phyloP scores from a whole-genome alignment of 2,113 vertebrate species.

The Nyctereutes procyonoides region DNA sequence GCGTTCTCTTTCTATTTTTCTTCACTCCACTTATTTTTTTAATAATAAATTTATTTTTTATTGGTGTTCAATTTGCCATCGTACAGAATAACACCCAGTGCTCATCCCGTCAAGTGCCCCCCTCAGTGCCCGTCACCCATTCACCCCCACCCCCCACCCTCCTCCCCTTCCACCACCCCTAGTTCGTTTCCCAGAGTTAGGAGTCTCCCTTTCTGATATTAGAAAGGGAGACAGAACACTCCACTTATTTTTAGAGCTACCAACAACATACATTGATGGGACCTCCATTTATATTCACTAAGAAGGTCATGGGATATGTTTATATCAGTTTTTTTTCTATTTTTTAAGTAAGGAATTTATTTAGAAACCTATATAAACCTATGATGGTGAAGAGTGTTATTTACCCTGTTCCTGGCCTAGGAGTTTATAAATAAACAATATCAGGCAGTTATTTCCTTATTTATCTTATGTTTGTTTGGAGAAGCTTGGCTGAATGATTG shows the following conservation, averaged over 20 bases:
- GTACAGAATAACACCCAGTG: too few species aligned
- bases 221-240: too few species aligned
- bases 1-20: neutral
- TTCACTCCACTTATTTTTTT: neutral
- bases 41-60: too few species aligned
- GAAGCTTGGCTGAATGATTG: neutral
- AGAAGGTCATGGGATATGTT: neutral
- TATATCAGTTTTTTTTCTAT: neutral
- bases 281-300: neutral
- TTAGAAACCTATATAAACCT: neutral
- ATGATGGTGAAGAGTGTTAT: neutral
- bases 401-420: neutral
- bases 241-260: neutral
- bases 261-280: neutral
- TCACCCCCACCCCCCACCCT: too few species aligned
- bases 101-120: too few species aligned
- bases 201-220: too few species aligned
- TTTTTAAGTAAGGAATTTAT: conserved; percentile 10
- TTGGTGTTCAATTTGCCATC: too few species aligned
- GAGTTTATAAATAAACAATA: neutral
- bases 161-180: too few species aligned
- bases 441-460: neutral
- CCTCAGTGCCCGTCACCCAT: too few species aligned
- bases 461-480: neutral
- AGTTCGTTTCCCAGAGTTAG: too few species aligned